A percentile compares a stretch with the other conserved stretches of the same genome.
Evolutionary conservation across 2,888 invertebrate species (phyloP).

Genomic region (Limulus polyphemus): DNA sequence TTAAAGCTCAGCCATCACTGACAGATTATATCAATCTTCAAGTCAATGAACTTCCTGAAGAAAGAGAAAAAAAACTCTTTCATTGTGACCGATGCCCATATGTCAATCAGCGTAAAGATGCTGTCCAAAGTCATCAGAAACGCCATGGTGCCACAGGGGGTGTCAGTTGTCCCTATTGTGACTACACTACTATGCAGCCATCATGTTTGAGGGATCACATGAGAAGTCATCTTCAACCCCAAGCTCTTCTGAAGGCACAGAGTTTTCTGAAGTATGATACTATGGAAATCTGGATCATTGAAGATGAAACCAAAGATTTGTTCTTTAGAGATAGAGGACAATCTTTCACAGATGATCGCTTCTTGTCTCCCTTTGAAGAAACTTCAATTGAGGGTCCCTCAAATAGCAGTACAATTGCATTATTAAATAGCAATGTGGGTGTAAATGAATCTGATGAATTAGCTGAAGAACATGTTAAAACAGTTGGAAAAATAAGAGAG

Average conservation of each 20-base stretch:
- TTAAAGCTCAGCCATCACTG: slow-evolving; percentile 8
- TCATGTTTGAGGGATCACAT: slow-evolving; percentile 64
- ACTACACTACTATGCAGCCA: slow-evolving; percentile 61
- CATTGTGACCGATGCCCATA: slow-evolving; percentile 69
- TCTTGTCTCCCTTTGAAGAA: not conserved
- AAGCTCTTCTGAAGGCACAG: slow-evolving; percentile 13
- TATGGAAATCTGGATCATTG: slow-evolving; percentile 15
- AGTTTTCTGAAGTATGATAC: slow-evolving; percentile 15
- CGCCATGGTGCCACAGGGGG: slow-evolving; percentile 55
- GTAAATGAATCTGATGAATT: too few relatives aligned
- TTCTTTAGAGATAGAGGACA: slow-evolving; percentile 13
- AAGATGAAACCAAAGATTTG: slow-evolving; percentile 4
- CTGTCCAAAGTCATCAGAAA: slow-evolving; percentile 59
- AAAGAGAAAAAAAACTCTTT: slow-evolving; percentile 50
- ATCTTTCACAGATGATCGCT: not conserved
- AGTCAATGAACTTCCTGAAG: slow-evolving; percentile 36
- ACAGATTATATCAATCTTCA: slow-evolving; percentile 32
- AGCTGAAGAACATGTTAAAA: too few relatives aligned
- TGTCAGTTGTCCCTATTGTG: slow-evolving; percentile 65
- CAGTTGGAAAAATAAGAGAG: too few relatives aligned
- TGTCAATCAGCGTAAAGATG: slow-evolving; percentile 56
- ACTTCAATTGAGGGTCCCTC: not conserved
- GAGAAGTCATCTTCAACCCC: slow-evolving; percentile 53
- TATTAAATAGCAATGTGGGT: too few relatives aligned
- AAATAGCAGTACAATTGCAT: too few relatives aligned